Conservation (phyloP, 2,797 vertebrate genomes). For the Urocyon cinereoargenteus region DNA sequence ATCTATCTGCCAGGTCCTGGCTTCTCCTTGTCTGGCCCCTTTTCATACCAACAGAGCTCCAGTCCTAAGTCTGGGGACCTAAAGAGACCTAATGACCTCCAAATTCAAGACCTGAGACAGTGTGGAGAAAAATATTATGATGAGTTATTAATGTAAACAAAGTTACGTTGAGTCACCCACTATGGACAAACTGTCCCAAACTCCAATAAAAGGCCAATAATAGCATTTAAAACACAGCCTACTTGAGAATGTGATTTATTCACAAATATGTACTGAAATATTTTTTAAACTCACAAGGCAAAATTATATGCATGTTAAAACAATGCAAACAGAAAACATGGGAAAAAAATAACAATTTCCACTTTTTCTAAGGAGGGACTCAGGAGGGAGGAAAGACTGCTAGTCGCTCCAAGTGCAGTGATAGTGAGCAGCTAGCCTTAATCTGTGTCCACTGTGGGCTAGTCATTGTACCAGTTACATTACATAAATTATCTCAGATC, state of each 20-base stretch:
- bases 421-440: not conserved
- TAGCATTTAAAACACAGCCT: not conserved
- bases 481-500: not conserved
- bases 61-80: not conserved
- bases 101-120: not conserved
- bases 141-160: not conserved
- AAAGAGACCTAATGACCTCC: not conserved
- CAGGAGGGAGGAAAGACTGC: not conserved
- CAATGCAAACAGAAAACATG: not conserved
- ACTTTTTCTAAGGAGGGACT: not conserved
- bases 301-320: conserved; percentile 26
- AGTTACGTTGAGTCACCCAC: not conserved
- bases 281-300: conserved; percentile 11
- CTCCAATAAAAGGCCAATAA: not conserved
- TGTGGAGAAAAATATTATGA: not conserved
- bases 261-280: not conserved
- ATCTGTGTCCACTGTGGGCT: not conserved
- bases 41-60: not conserved
- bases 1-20: not conserved
- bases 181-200: not conserved
- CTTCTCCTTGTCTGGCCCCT: not conserved
- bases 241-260: not conserved
- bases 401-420: too few species aligned
- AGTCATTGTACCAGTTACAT: not conserved
- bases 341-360: not conserved